phyloP scores from a whole-genome alignment of 2,888 invertebrate species.

The Glaucopsyche alexis region DNA sequence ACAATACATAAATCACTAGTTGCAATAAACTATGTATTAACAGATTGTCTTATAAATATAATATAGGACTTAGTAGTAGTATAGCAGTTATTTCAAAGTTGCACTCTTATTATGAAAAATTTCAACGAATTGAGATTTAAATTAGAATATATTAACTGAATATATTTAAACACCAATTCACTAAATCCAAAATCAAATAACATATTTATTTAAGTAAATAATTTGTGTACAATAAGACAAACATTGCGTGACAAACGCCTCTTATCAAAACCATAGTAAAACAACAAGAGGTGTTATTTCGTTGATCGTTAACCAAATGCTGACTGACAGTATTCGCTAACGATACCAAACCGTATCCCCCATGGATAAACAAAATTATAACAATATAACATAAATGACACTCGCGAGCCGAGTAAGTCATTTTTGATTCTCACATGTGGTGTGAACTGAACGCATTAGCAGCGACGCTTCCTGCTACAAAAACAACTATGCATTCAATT shows the following conservation, averaged over 20 bases:
- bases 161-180: neutral
- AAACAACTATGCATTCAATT: slow-evolving; percentile 50
- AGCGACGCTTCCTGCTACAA: slow-evolving; percentile 55
- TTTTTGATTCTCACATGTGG: slow-evolving; percentile 64
- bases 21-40: too few relatives aligned
- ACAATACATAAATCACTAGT: too few relatives aligned
- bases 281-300: slow-evolving; percentile 53
- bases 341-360: slow-evolving; percentile 56
- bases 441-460: slow-evolving; percentile 64
- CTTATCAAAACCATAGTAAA: slow-evolving; percentile 46
- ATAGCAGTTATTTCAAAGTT: too few relatives aligned
- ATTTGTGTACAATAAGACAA: slow-evolving; percentile 1
- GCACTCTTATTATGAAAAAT: too few relatives aligned
- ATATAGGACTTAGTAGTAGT: too few relatives aligned
- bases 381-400: slow-evolving; percentile 56
- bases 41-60: too few relatives aligned
- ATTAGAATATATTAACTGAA: neutral
- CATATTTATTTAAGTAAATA: slow-evolving; percentile 13
- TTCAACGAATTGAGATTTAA: neutral
- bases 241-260: slow-evolving; percentile 41
- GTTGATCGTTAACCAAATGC: slow-evolving; percentile 53
- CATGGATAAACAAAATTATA: slow-evolving; percentile 62
- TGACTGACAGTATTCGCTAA: slow-evolving; percentile 58
- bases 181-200: neutral
- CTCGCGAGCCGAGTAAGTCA: slow-evolving; percentile 48